phyloP scores from a whole-genome alignment of 2,797 vertebrate genomes.

The Hydrocynus forskahlii region DNA sequence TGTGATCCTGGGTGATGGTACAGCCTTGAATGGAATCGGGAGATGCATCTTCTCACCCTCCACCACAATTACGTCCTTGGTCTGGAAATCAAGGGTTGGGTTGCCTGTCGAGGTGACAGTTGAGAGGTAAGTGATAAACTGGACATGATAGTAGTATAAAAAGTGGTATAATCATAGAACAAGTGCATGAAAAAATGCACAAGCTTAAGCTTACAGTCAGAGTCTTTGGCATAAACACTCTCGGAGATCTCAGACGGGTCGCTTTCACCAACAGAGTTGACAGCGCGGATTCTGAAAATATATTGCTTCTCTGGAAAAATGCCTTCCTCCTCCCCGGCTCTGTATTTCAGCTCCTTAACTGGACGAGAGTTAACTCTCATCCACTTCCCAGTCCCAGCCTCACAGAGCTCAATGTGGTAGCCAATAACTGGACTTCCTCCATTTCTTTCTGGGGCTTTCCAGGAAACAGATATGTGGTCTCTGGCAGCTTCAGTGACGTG shows the following conservation, averaged over 20 bases:
- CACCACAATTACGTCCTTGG: constrained; percentile 90
- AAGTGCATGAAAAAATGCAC: not conserved
- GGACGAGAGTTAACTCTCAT: constrained; percentile 98
- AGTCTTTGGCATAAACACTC: constrained; percentile 92
- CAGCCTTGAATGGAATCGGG: constrained; percentile 89
- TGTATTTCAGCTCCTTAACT: constrained; percentile 93
- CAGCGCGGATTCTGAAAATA: constrained; percentile 91
- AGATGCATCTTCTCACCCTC: constrained; percentile 94
- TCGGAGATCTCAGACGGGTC: constrained; percentile 98
- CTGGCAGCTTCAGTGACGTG: constrained; percentile 91
- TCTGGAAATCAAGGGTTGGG: constrained; percentile 91
- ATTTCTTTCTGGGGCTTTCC: constrained; percentile 92
- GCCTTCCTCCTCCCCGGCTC: constrained; percentile 85
- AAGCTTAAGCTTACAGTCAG: constrained; percentile 84
- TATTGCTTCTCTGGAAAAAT: constrained; percentile 95
- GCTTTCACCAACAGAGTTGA: constrained; percentile 90
- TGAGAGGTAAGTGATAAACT: not conserved
- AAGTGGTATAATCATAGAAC: too few species aligned
- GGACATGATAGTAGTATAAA: not conserved
- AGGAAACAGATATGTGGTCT: constrained; percentile 89
- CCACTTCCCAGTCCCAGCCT: constrained; percentile 96
- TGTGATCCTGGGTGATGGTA: constrained; percentile 88
- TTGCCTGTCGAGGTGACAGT: constrained; percentile 77
- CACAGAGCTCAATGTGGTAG: constrained; percentile 95
- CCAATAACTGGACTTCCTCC: constrained; percentile 91